These are phyloP conservation scores for Tenebrosternarchus preto DNA, from an alignment of 2,113 vertebrate genomes.

Conservation along the genomic window DNA sequence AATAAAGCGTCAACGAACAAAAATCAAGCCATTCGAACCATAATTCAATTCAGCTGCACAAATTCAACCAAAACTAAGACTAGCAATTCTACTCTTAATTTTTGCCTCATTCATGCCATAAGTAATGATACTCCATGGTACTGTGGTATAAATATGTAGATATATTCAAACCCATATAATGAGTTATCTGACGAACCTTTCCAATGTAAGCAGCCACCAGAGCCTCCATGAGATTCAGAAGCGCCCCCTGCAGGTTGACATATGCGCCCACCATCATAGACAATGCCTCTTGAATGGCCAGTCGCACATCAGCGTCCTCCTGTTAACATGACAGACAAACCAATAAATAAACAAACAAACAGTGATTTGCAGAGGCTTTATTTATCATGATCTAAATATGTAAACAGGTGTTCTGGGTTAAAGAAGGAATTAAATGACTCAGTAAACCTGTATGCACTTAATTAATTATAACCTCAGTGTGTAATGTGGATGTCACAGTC, in stretches of 20 bases:
- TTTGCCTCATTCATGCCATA: too few species aligned
- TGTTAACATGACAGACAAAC: slow-evolving; percentile 56
- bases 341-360: neutral
- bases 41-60: neutral
- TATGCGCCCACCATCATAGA: slow-evolving; percentile 99
- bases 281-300: slow-evolving; percentile 95
- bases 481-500: too few species aligned
- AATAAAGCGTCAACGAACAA: neutral
- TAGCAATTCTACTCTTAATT: too few species aligned
- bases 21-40: neutral
- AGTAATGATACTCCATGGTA: too few species aligned
- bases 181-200: slow-evolving; percentile 77
- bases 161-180: neutral
- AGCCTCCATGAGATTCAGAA: slow-evolving; percentile 95
- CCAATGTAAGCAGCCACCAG: slow-evolving; percentile 94
- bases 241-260: slow-evolving; percentile 90
- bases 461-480: too few species aligned
- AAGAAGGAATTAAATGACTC: too few species aligned
- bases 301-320: slow-evolving; percentile 92
- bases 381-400: neutral
- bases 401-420: too few species aligned
- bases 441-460: too few species aligned
- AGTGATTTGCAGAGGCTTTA: neutral
- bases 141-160: neutral
- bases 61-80: too few species aligned